phyloP scores from a whole-genome alignment of 2,888 invertebrate genomes.

The Heteropelma amictum region DNA sequence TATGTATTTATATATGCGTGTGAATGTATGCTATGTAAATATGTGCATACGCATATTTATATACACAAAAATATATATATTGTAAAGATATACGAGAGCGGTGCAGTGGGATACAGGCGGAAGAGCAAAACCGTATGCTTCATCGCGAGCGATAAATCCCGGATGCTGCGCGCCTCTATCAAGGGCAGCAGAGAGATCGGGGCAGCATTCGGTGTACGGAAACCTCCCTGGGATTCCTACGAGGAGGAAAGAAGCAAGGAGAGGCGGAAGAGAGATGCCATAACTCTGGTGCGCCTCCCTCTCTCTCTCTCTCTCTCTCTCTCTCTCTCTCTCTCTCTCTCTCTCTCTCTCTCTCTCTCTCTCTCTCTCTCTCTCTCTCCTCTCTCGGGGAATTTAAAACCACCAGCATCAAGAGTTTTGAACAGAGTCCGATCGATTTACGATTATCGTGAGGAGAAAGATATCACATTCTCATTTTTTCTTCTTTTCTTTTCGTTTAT shows the following conservation, averaged over 20 bases:
- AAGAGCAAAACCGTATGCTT: constrained; percentile 44
- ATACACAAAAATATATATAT: not conserved
- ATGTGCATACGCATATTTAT: not conserved
- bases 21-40: not conserved
- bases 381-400: too few relatives aligned
- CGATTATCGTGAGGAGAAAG: too few relatives aligned
- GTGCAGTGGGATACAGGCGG: not conserved
- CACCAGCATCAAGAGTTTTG: too few relatives aligned
- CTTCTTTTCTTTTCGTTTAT: too few relatives aligned
- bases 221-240: constrained; percentile 8
- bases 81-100: not conserved
- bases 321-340: constrained; percentile 9
- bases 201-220: constrained; percentile 13
- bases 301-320: constrained; percentile 20
- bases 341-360: not conserved
- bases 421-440: too few relatives aligned
- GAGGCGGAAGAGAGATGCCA: not conserved
- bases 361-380: not conserved
- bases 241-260: not conserved
- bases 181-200: constrained; percentile 10
- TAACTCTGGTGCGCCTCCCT: not conserved
- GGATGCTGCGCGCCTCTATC: constrained; percentile 63
- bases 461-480: not conserved
- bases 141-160: constrained; percentile 68
- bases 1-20: not conserved